Evolutionary conservation across 2,888 invertebrate species (phyloP).

Genomic region (Catocala nupta): DNA sequence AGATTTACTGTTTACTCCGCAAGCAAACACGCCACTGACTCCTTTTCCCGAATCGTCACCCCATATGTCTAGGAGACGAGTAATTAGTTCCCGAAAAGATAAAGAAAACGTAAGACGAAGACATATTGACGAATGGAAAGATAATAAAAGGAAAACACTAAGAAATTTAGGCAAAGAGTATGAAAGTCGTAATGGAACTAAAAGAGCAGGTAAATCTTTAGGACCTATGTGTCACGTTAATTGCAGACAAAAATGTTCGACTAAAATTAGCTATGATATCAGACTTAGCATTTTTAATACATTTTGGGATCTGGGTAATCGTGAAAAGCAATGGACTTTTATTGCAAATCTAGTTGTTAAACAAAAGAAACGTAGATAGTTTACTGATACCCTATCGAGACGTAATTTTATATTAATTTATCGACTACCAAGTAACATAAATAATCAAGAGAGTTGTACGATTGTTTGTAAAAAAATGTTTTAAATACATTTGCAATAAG

Average conservation of each 20-base stretch:
- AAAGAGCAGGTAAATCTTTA: not conserved
- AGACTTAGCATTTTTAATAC: not conserved
- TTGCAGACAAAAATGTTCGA: constrained; percentile 3
- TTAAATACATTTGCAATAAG: constrained; percentile 16
- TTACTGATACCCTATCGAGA: constrained; percentile 7
- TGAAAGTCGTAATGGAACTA: not conserved
- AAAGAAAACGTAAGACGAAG: not conserved
- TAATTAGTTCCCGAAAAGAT: not conserved
- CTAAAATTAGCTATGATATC: not conserved
- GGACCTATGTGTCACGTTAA: not conserved
- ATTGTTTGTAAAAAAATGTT: constrained; percentile 16
- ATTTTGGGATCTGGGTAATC: constrained; percentile 2
- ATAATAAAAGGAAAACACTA: not conserved
- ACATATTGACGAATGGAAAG: not conserved
- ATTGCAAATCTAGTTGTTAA: not conserved
- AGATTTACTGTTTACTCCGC: too few relatives aligned
- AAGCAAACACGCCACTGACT: constrained; percentile 3
- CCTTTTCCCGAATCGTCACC: not conserved
- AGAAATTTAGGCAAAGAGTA: not conserved
- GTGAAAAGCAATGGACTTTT: constrained; percentile 1
- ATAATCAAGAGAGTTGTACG: not conserved
- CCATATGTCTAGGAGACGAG: not conserved
- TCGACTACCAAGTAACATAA: not conserved
- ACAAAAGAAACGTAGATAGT: constrained; percentile 3
- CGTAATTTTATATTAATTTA: constrained; percentile 15